Percentiles rank a stretch among this genome's conserved stretches.
phyloP scores from a whole-genome alignment of 2,797 vertebrate genomes.

The Eulemur rubriventer region DNA sequence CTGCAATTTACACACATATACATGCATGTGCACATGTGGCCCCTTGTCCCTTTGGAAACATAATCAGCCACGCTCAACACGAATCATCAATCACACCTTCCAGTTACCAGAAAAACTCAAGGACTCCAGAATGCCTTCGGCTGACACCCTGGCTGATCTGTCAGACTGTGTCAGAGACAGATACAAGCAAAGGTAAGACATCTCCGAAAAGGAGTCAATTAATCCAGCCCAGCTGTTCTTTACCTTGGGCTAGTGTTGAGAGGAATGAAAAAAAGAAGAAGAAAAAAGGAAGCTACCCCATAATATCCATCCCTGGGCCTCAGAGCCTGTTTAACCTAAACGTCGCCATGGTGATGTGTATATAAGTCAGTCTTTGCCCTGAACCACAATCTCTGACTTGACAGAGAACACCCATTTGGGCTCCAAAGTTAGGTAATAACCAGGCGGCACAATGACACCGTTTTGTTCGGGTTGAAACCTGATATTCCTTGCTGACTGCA shows the following conservation, averaged over 20 bases:
- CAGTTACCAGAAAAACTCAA: background rate
- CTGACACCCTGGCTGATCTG: background rate
- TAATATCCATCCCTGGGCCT: constrained; percentile 70
- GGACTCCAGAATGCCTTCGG: background rate
- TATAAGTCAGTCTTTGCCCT: constrained; percentile 86
- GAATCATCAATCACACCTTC: background rate
- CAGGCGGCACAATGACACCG: constrained; percentile 69
- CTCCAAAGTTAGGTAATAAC: constrained; percentile 84
- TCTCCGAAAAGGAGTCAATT: background rate
- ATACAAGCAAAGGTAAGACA: background rate
- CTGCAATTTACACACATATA: background rate
- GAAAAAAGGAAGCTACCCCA: constrained; percentile 74
- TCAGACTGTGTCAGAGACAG: background rate
- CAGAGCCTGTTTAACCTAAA: constrained; percentile 68
- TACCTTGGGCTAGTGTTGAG: constrained; percentile 41
- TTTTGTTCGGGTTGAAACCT: constrained; percentile 84
- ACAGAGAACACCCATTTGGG: constrained; percentile 85
- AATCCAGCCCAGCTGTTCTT: constrained; percentile 54
- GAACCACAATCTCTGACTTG: constrained; percentile 86
- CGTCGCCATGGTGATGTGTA: constrained; percentile 84
- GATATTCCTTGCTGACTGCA: constrained; percentile 80
- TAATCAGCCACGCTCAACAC: background rate
- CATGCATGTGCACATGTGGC: background rate
- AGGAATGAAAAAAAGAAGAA: background rate
- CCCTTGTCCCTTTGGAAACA: background rate